Conservation (phyloP, 2,797 vertebrate species). For the Emys orbicularis region DNA sequence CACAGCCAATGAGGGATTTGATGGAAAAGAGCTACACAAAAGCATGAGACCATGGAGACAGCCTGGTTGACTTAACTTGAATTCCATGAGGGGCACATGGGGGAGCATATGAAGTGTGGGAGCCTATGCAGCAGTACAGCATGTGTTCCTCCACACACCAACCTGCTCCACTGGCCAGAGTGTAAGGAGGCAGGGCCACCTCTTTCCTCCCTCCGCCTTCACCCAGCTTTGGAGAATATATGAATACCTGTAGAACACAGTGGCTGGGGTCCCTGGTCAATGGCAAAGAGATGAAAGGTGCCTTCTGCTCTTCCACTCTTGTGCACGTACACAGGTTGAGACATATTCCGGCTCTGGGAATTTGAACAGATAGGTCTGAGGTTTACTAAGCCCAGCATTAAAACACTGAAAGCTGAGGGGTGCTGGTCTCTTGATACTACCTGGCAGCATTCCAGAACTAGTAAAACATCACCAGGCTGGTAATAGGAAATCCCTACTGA, state of each 20-base stretch:
- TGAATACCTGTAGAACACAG: rapidly evolving
- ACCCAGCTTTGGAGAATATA: not conserved
- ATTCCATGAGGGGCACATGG: not conserved
- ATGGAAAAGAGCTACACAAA: not conserved
- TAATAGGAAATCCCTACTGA: not conserved
- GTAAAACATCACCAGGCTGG: not conserved
- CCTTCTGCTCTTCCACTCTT: rapidly evolving
- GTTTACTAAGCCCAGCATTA: not conserved
- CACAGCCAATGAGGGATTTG: not conserved
- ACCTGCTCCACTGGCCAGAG: not conserved
- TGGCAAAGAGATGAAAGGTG: not conserved
- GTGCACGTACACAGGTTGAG: not conserved
- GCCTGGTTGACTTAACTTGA: not conserved
- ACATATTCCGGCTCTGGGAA: not conserved
- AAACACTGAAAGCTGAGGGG: not conserved
- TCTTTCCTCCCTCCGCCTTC: not conserved
- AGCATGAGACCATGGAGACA: not conserved
- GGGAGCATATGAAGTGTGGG: not conserved
- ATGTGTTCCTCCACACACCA: not conserved
- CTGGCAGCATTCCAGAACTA: not conserved
- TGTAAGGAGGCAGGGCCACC: not conserved
- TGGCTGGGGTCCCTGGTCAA: not conserved
- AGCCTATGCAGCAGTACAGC: not conserved
- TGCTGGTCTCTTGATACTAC: not conserved
- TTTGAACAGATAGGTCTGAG: not conserved